A percentile compares a stretch with the other conserved stretches of the same genome.
Evolutionary conservation across 2,113 vertebrate genomes (phyloP).

Genomic region (Tenrec ecaudatus): DNA sequence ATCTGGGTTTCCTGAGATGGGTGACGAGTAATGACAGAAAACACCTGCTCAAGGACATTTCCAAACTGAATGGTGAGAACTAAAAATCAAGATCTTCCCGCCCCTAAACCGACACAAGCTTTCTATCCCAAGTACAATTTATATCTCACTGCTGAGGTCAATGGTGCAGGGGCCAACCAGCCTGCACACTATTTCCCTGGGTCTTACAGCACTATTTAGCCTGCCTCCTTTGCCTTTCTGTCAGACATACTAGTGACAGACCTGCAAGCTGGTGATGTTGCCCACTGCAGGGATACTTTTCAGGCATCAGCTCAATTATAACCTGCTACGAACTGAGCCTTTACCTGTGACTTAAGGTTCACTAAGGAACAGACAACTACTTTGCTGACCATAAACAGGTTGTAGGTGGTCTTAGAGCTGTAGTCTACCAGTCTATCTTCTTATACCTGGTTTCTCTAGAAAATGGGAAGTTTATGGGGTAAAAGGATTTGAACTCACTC

Average conservation of each 20-base stretch:
- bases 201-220: background rate
- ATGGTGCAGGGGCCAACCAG: background rate
- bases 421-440: background rate
- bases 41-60: constrained; percentile 54
- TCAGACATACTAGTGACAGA: background rate
- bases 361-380: background rate
- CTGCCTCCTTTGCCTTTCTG: background rate
- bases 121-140: background rate
- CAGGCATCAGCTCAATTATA: background rate
- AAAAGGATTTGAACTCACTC: constrained; percentile 18
- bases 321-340: background rate
- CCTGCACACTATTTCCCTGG: background rate
- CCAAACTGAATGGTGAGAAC: constrained; percentile 21
- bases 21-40: constrained; percentile 29
- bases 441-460: background rate
- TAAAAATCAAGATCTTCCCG: constrained; percentile 6
- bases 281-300: background rate
- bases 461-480: background rate
- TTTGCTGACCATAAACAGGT: background rate
- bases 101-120: constrained; percentile 29
- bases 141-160: background rate
- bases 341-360: background rate
- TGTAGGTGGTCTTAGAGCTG: background rate
- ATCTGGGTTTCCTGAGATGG: constrained; percentile 66
- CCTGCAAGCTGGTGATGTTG: background rate